phyloP scores from a whole-genome alignment of 2,888 invertebrate species.

The Ernsta delagoae region DNA sequence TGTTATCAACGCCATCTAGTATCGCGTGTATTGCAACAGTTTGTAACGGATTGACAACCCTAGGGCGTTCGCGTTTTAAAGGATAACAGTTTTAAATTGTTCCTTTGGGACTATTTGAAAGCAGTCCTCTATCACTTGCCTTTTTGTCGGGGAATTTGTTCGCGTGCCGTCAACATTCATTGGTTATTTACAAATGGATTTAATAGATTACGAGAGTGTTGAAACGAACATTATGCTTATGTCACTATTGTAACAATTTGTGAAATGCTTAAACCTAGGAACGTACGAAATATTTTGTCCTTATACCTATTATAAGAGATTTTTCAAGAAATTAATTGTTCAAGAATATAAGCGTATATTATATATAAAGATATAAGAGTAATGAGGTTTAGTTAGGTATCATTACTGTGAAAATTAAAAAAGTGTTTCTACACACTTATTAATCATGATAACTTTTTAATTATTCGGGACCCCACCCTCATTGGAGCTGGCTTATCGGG shows the following conservation, averaged over 20 bases:
- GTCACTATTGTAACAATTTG: neutral
- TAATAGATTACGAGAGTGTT: neutral
- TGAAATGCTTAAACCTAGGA: neutral
- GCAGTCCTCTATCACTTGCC: slow-evolving; percentile 16
- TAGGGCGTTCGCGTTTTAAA: slow-evolving; percentile 35
- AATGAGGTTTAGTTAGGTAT: neutral
- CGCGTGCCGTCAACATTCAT: neutral
- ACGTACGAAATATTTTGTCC: too few species aligned
- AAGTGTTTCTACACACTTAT: neutral
- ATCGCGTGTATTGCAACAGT: slow-evolving; percentile 50
- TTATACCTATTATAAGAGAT: too few species aligned
- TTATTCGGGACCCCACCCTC: slow-evolving; percentile 11
- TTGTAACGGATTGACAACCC: slow-evolving; percentile 49
- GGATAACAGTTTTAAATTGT: slow-evolving; percentile 32
- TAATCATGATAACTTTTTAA: slow-evolving; percentile 16
- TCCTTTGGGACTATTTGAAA: slow-evolving; percentile 25
- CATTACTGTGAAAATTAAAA: neutral
- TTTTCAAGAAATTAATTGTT: too few species aligned
- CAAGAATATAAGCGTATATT: too few species aligned
- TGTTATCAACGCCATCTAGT: slow-evolving; percentile 53
- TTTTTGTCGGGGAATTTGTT: slow-evolving; percentile 3
- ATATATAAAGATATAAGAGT: too few species aligned
- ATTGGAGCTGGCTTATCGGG: slow-evolving; percentile 50
- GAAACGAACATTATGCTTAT: neutral
- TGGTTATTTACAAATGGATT: neutral